Percentiles rank a stretch among this genome's conserved stretches.
These are phyloP conservation scores for Tetragonula carbonaria DNA, from an alignment of 2,888 invertebrate species.

Conservation along the genomic window DNA sequence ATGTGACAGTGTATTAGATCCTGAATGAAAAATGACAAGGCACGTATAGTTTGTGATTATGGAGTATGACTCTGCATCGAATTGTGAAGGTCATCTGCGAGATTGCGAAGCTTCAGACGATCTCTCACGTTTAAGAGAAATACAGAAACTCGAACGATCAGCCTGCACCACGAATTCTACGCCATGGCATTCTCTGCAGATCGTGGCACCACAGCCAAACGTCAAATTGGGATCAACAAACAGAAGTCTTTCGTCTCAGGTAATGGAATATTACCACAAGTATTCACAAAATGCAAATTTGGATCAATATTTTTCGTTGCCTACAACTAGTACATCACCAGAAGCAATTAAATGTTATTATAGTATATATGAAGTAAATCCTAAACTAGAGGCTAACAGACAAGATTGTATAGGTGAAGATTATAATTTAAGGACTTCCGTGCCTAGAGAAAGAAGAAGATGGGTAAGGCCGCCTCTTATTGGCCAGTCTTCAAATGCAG, in stretches of 20 bases:
- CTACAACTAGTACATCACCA: conserved; percentile 65
- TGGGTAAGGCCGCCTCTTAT: conserved; percentile 83
- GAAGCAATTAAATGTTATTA: conserved; percentile 74
- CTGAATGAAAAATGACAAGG: conserved; percentile 43
- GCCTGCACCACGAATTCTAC: conserved; percentile 34
- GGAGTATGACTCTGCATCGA: conserved; percentile 80
- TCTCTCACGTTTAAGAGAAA: conserved; percentile 37
- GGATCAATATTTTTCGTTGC: conserved; percentile 87
- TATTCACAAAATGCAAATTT: conserved; percentile 88
- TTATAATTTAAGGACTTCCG: conserved; percentile 69
- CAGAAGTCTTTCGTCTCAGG: conserved; percentile 77
- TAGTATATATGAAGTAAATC: conserved; percentile 71
- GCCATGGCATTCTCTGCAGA: conserved; percentile 58
- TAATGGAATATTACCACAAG: conserved; percentile 88
- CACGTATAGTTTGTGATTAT: conserved; percentile 65
- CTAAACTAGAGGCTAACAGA: conserved; percentile 62
- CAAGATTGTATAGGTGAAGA: conserved; percentile 73
- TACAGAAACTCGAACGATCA: conserved; percentile 42
- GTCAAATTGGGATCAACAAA: conserved; percentile 49
- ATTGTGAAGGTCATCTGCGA: conserved; percentile 74
- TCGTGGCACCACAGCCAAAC: conserved; percentile 48
- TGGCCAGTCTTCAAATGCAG: conserved; percentile 78
- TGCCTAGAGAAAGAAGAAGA: conserved; percentile 79
- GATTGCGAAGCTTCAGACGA: conserved; percentile 69
- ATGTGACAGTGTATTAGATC: conserved; percentile 46